Percentiles rank a stretch among this genome's conserved stretches.
phyloP scores from a whole-genome alignment of 2,888 invertebrate species.

The Argyra leucocephala region DNA sequence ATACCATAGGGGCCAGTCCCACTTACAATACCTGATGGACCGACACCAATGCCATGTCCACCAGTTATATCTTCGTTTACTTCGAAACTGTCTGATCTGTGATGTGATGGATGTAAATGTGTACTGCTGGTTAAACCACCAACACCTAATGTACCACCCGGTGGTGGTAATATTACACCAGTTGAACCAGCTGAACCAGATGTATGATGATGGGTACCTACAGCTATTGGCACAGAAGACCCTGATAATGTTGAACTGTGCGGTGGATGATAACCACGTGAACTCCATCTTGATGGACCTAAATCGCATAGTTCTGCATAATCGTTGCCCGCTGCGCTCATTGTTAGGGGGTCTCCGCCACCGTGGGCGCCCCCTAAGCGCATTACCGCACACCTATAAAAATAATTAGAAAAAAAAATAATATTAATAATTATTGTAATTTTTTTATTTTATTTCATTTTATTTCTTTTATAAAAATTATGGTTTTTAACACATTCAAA shows the following conservation, averaged over 20 bases:
- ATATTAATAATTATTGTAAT: too few relatives aligned
- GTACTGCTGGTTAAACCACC: slow-evolving; percentile 33
- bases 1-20: slow-evolving; percentile 33
- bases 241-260: slow-evolving; percentile 31
- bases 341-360: slow-evolving; percentile 40
- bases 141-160: slow-evolving; percentile 30
- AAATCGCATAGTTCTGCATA: slow-evolving; percentile 46
- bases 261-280: slow-evolving; percentile 40
- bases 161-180: slow-evolving; percentile 11
- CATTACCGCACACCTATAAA: slow-evolving; percentile 28
- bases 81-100: slow-evolving; percentile 42
- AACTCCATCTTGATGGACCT: slow-evolving; percentile 44
- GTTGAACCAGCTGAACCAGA: slow-evolving; percentile 23
- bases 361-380: slow-evolving; percentile 30
- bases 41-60: slow-evolving; percentile 33
- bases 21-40: slow-evolving; percentile 32
- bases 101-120: slow-evolving; percentile 28
- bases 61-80: slow-evolving; percentile 39
- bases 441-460: neutral
- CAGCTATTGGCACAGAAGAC: slow-evolving; percentile 19
- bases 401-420: slow-evolving; percentile 12
- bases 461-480: too few relatives aligned
- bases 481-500: neutral
- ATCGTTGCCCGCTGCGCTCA: slow-evolving; percentile 45
- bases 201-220: slow-evolving; percentile 28